Evolutionary conservation across 1,140 invertebrate genomes (phyloP).

Genomic region (Platyscapa corneri): DNA sequence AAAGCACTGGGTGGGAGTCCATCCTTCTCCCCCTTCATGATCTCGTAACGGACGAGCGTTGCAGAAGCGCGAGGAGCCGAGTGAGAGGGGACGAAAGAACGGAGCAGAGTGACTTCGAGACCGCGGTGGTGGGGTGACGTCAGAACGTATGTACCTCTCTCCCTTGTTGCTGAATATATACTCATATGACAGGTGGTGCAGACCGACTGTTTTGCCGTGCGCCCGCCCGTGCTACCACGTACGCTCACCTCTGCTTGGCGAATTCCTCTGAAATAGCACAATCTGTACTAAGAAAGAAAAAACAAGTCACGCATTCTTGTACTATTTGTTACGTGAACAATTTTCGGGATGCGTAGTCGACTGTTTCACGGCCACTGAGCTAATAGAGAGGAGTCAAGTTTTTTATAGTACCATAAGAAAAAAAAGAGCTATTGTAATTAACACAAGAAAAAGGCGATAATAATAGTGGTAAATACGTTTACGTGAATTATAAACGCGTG

Average conservation of each 20-base stretch:
- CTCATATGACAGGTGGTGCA: conserved; percentile 45
- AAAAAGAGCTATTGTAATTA: no score
- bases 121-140: neutral
- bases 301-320: no score
- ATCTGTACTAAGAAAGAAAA: no score
- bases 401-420: no score
- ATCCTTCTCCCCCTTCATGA: neutral
- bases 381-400: no score
- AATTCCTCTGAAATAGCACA: neutral
- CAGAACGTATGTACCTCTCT: neutral
- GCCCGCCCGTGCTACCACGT: conserved; percentile 6
- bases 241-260: neutral
- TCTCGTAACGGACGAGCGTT: no score
- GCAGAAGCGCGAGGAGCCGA: neutral
- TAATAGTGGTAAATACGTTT: no score
- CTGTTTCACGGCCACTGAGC: no score
- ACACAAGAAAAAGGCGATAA: no score
- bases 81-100: no score
- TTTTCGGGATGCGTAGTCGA: neutral
- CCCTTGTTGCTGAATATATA: neutral
- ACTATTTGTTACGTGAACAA: no score
- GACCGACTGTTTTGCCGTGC: conserved; percentile 34
- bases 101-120: neutral
- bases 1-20: neutral
- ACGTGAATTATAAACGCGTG: neutral